Conservation (phyloP, 2,797 vertebrate species). For the Falco naumanni region DNA sequence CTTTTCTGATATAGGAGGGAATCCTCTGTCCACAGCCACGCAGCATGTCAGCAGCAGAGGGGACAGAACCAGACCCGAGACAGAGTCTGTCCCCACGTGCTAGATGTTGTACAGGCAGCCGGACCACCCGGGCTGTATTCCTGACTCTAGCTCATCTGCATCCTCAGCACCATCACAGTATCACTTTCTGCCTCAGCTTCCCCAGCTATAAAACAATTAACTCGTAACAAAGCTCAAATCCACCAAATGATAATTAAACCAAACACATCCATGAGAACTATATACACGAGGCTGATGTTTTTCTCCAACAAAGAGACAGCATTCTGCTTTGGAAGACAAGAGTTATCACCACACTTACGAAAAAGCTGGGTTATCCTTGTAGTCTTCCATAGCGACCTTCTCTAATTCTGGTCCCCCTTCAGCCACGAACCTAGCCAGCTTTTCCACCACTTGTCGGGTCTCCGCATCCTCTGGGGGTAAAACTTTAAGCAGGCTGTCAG, state of each 20-base stretch:
- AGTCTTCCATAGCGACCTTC: slow-evolving; percentile 92
- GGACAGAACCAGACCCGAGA: background rate
- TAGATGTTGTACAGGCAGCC: background rate
- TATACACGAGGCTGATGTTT: background rate
- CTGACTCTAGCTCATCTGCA: too few relatives aligned
- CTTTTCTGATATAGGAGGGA: background rate
- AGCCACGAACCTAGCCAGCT: slow-evolving; percentile 96
- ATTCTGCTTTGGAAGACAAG: background rate
- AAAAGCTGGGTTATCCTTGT: slow-evolving; percentile 94
- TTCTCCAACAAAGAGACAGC: background rate
- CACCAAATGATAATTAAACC: background rate
- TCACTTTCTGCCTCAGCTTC: background rate
- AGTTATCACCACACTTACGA: slow-evolving; percentile 79
- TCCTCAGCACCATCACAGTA: background rate
- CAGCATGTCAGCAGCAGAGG: background rate
- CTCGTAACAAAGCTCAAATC: background rate
- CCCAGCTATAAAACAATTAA: background rate
- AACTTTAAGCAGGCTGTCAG: slow-evolving; percentile 99
- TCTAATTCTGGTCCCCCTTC: slow-evolving; percentile 94
- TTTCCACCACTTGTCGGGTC: slow-evolving; percentile 91
- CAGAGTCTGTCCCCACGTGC: accelerated
- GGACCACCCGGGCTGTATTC: background rate
- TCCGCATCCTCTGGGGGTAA: slow-evolving; percentile 98
- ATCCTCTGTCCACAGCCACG: background rate
- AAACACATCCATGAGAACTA: background rate